phyloP scores from a whole-genome alignment of 2,888 invertebrate genomes.

The Andrena praecox region DNA sequence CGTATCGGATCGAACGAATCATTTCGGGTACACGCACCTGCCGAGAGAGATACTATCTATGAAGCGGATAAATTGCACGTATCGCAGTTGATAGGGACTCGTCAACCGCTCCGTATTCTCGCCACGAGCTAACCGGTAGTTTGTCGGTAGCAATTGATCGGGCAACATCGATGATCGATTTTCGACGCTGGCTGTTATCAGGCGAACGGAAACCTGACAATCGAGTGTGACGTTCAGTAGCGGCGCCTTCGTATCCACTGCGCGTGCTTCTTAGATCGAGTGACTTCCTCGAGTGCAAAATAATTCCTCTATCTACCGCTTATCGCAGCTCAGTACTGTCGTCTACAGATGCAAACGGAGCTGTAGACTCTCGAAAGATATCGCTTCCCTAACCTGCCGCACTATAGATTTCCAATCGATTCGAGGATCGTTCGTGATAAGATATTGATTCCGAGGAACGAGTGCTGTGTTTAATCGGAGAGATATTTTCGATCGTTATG shows the following conservation, averaged over 20 bases:
- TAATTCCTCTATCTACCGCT: too few species aligned
- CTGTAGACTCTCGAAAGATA: not conserved
- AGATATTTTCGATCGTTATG: not conserved
- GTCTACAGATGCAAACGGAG: too few species aligned
- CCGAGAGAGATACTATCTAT: conserved; percentile 58
- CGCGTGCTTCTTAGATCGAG: too few species aligned
- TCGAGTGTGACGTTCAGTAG: too few species aligned
- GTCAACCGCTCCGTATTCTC: conserved; percentile 52
- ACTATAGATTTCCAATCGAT: not conserved
- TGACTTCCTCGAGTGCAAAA: too few species aligned
- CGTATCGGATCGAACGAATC: conserved; percentile 48
- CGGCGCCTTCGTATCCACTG: too few species aligned
- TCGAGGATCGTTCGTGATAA: not conserved
- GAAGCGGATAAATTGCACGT: conserved; percentile 61
- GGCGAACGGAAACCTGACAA: not conserved
- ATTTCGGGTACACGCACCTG: conserved; percentile 48
- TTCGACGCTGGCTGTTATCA: not conserved
- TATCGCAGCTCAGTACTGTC: too few species aligned
- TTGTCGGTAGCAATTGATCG: conserved; percentile 1
- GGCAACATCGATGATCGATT: not conserved
- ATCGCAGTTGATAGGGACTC: conserved; percentile 30
- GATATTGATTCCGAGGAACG: not conserved
- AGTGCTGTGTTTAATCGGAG: not conserved
- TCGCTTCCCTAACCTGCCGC: not conserved
- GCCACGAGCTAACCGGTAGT: conserved; percentile 28